Conservation (phyloP, 2,888 invertebrate genomes). For the Xestia ashworthii region DNA sequence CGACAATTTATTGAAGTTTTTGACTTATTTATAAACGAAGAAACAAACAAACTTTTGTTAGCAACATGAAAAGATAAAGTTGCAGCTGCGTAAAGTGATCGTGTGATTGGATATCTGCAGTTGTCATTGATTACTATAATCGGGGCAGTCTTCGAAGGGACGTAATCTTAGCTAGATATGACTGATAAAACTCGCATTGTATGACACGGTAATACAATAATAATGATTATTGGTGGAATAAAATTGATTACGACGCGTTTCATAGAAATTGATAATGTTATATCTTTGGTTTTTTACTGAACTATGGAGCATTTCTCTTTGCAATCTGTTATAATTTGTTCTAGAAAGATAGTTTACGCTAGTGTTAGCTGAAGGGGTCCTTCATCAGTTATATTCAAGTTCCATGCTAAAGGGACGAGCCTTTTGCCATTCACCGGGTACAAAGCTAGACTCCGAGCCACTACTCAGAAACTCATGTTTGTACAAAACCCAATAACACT, state of each 20-base stretch:
- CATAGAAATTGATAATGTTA: slow-evolving; percentile 8
- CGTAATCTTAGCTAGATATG: slow-evolving; percentile 12
- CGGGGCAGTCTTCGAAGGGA: not conserved
- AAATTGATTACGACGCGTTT: slow-evolving; percentile 17
- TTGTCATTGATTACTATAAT: slow-evolving; percentile 11
- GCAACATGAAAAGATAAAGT: not conserved
- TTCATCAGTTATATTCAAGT: not conserved
- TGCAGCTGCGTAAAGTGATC: slow-evolving; percentile 8
- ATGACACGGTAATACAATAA: slow-evolving; percentile 23
- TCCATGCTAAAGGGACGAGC: not conserved
- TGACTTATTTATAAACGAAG: not conserved
- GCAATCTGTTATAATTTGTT: not conserved
- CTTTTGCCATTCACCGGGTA: not conserved
- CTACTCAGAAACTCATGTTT: not conserved
- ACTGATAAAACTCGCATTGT: slow-evolving; percentile 11
- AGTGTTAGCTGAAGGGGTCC: not conserved
- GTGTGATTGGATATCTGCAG: slow-evolving; percentile 1
- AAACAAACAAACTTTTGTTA: not conserved
- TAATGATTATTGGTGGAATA: slow-evolving; percentile 9
- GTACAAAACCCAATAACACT: not conserved
- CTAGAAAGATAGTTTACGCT: not conserved
- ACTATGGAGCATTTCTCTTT: slow-evolving; percentile 1
- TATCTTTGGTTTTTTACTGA: not conserved
- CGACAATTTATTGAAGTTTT: not conserved
- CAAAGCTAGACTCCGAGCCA: not conserved